Conservation (phyloP, 2,113 vertebrate species). For the Calyptommatus sinebrachiatus region DNA sequence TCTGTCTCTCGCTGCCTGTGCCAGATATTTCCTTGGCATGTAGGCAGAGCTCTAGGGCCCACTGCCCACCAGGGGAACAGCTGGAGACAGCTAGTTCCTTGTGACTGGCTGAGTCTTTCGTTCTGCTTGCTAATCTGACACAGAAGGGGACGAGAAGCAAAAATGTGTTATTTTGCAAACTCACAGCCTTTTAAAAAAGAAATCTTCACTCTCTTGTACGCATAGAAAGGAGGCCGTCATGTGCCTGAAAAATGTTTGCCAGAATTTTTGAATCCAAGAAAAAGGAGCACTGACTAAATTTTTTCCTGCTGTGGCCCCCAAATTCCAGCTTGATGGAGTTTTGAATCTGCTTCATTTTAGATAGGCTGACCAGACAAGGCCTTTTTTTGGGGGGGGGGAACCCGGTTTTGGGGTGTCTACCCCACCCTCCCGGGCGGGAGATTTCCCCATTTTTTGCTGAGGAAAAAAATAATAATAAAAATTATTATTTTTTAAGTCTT, state of each 20-base stretch:
- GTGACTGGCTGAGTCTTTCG: neutral
- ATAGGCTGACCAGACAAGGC: too few species aligned
- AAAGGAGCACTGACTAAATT: neutral
- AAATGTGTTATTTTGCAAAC: neutral
- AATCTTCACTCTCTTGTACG: too few species aligned
- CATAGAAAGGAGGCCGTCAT: too few species aligned
- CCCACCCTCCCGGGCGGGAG: too few species aligned
- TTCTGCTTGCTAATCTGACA: neutral
- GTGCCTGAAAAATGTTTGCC: neutral
- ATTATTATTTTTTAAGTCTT: too few species aligned
- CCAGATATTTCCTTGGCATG: constrained; percentile 15
- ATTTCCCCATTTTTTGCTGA: too few species aligned
- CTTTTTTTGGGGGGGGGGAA: too few species aligned
- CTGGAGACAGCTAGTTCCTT: neutral
- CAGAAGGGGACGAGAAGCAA: neutral
- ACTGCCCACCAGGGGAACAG: neutral
- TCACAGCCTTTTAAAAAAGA: neutral
- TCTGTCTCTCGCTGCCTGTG: neutral
- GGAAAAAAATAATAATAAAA: too few species aligned
- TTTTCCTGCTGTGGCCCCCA: neutral
- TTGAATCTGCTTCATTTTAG: neutral
- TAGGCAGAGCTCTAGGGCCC: constrained; percentile 9
- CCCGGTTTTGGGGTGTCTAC: too few species aligned
- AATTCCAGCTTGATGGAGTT: too few species aligned
- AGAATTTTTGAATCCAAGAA: neutral